Base-by-base conservation (phyloP, 2,113 vertebrate species). In the Gymnogyps californianus region DNA sequence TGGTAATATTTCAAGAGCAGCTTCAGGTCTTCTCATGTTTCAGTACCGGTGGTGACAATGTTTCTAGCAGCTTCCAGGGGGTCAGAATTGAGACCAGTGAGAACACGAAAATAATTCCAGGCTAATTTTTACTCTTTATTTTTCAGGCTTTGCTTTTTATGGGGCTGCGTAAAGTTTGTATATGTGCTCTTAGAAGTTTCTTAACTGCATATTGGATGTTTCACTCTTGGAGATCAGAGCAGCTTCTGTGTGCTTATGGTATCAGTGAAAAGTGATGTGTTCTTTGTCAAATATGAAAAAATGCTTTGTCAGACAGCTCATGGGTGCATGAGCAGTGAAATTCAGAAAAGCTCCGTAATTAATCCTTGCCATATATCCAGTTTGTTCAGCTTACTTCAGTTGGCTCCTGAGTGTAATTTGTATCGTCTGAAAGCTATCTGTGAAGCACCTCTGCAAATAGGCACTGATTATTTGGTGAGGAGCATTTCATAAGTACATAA, bases 1-100 rank as follows among this genome's bases (percentile, higher is more conserved):
- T 42, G 40, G 40, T 76, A 92, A 87, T 95, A 92, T 89, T 89
- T 94, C 86, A 84, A 82, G 69, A 92, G 61, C 81, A 96, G 86
- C 89, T 96, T 92, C 93, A 92, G 31, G 52, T 92, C 58, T 94
- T 89, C 80, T 90, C 21, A 25, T 87, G 31, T 87, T 95, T 93
- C 77, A 40, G 40, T 72, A 84, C 24, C 25, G 17, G 26, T 44
- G 83, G 52, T 47, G 83, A 84, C 47, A 91, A 40, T 91, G 91
- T 84, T 89, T 96, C 81, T 82, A 89, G 47, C 52, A 89, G 83
- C 65, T 92, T 95, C 77, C 58, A 55, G 67, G 85, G 49, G 47
- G 25, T 65, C 17, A 34, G 38, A 92, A 92, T 8, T 83, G 62
- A 94, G 75, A 93, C 66, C 26, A 93, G 77, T 86, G 62, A 90